A percentile compares a stretch with the other conserved stretches of the same genome.
Conservation (phyloP, 2,113 vertebrate species). For the Neotragus moschatus region DNA sequence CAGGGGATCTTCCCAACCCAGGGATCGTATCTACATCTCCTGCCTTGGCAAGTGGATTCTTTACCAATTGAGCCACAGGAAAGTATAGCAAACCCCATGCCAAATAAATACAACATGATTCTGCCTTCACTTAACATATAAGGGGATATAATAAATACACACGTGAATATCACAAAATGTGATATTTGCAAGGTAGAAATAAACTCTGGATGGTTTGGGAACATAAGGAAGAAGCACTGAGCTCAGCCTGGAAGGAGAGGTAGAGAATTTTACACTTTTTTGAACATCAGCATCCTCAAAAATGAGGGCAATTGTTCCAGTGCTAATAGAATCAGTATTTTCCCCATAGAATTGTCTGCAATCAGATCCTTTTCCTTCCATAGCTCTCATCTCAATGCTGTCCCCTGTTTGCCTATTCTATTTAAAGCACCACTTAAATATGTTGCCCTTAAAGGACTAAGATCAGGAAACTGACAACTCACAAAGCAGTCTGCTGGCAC, state of each 20-base stretch:
- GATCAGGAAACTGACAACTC: constrained; percentile 67
- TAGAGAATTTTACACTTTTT: not conserved
- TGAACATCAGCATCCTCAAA: not conserved
- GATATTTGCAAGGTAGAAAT: not conserved
- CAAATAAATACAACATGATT: not conserved
- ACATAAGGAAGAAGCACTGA: not conserved
- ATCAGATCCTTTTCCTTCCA: not conserved
- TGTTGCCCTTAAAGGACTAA: not conserved
- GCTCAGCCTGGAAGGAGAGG: not conserved
- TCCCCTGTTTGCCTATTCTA: not conserved
- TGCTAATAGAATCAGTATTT: not conserved
- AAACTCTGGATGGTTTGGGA: not conserved
- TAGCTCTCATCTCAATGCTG: not conserved
- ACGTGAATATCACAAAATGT: not conserved
- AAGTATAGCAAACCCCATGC: not conserved
- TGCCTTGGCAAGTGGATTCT: too few relatives aligned
- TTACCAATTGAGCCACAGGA: too few relatives aligned
- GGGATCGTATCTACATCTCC: too few relatives aligned
- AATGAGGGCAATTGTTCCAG: not conserved
- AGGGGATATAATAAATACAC: not conserved
- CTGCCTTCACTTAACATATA: not conserved
- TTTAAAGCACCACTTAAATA: constrained; percentile 43
- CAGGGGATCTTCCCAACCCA: too few relatives aligned
- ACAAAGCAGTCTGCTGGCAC: constrained; percentile 65
- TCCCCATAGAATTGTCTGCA: not conserved